Evolutionary conservation across 2,888 invertebrate genomes (phyloP).

Genomic region (Oscheius myriophilus): DNA sequence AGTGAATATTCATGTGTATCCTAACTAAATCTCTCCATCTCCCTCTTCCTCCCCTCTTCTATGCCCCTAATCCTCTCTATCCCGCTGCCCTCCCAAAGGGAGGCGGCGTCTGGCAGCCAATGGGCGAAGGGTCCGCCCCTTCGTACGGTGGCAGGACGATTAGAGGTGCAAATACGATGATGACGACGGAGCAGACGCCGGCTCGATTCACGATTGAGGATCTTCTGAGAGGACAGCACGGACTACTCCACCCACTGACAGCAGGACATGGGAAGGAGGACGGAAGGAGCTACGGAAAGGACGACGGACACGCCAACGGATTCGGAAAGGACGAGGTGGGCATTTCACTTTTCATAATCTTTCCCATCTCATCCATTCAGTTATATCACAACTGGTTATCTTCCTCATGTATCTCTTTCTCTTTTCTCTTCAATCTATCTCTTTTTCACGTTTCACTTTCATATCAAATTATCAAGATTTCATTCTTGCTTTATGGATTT

Average conservation of each 20-base stretch:
- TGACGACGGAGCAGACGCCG: slow-evolving; percentile 25
- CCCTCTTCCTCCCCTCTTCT: too few species aligned
- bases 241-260: not conserved
- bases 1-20: too few species aligned
- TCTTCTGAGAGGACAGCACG: slow-evolving; percentile 23
- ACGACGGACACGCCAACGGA: not conserved
- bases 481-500: too few species aligned
- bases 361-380: slow-evolving; percentile 19
- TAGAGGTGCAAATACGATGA: slow-evolving; percentile 31
- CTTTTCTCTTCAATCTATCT: slow-evolving; percentile 35
- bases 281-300: too few species aligned
- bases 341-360: slow-evolving; percentile 5
- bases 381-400: slow-evolving; percentile 24
- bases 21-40: too few species aligned
- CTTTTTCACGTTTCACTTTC: slow-evolving; percentile 4
- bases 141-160: slow-evolving; percentile 20
- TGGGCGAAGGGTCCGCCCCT: slow-evolving; percentile 21
- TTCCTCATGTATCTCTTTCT: slow-evolving; percentile 19
- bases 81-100: slow-evolving; percentile 17
- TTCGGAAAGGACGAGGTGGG: slow-evolving; percentile 24
- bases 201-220: slow-evolving; percentile 32
- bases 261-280: too few species aligned
- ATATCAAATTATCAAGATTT: slow-evolving; percentile 2
- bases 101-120: slow-evolving; percentile 24
- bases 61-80: not conserved